Evolutionary conservation across 2,888 invertebrate species (phyloP).

Genomic region (Chesias legatella): DNA sequence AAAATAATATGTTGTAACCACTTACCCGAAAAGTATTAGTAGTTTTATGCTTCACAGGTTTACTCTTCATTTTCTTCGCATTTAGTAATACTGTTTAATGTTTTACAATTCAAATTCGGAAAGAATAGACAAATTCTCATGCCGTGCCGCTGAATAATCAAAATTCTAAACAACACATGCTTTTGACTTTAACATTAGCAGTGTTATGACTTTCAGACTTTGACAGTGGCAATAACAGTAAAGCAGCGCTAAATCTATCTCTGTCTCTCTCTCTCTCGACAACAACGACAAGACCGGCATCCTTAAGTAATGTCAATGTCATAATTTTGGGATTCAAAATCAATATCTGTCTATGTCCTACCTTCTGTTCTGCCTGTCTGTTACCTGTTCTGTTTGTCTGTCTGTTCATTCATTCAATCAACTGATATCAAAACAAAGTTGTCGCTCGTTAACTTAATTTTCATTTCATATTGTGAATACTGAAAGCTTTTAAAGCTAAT

Average conservation of each 20-base stretch:
- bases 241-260: too few species aligned
- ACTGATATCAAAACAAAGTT: not conserved
- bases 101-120: constrained; percentile 2
- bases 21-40: constrained; percentile 89
- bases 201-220: too few species aligned
- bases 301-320: too few species aligned
- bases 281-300: too few species aligned
- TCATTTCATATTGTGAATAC: not conserved
- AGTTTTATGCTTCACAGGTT: constrained; percentile 86
- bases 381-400: too few species aligned
- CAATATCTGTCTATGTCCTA: too few species aligned
- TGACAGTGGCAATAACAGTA: too few species aligned
- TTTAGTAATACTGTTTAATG: not conserved
- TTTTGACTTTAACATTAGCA: too few species aligned
- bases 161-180: constrained; percentile 7
- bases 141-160: constrained; percentile 4
- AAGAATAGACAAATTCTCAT: constrained; percentile 38
- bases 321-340: too few species aligned
- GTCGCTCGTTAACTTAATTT: too few species aligned
- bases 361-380: too few species aligned
- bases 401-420: not conserved
- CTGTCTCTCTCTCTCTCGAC: too few species aligned
- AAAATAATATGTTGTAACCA: constrained; percentile 8
- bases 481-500: constrained; percentile 7
- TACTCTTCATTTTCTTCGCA: constrained; percentile 82